A percentile compares a stretch with the other conserved stretches of the same genome.
Conservation (phyloP, 1,140 invertebrate species). For the Globodera ellingtonae region DNA sequence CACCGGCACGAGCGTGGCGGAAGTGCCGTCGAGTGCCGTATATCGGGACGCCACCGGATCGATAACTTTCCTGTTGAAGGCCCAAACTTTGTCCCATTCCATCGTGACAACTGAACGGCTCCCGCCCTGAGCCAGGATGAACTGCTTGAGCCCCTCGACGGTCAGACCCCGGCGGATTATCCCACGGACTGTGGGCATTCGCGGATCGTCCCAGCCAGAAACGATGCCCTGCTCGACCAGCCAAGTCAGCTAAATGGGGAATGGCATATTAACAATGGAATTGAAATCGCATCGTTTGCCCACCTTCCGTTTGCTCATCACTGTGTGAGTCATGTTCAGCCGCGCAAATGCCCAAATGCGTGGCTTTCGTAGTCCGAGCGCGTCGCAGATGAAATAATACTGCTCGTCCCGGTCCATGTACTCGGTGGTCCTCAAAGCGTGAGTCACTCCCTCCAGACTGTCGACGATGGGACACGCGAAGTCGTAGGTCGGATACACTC, state of each 20-base stretch:
- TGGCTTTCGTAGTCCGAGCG: constrained; percentile 81
- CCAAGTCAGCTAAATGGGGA: constrained; percentile 76
- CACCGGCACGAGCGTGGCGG: constrained; percentile 26
- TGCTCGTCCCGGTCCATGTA: constrained; percentile 97
- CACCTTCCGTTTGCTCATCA: constrained; percentile 88
- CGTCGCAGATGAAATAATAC: constrained; percentile 85
- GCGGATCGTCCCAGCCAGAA: constrained; percentile 98
- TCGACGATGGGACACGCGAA: constrained; percentile 99
- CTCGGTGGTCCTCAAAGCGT: constrained; percentile 94
- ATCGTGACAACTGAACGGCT: constrained; percentile 95
- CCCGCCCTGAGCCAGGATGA: constrained; percentile 98
- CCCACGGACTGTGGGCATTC: constrained; percentile 96
- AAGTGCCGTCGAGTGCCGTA: constrained; percentile 76
- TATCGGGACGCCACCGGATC: constrained; percentile 88
- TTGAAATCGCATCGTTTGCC: background rate
- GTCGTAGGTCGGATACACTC: constrained; percentile 98
- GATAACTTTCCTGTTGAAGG: constrained; percentile 96
- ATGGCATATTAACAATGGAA: too few relatives aligned
- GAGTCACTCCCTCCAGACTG: constrained; percentile 92
- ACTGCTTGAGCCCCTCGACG: constrained; percentile 92
- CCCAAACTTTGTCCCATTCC: constrained; percentile 99
- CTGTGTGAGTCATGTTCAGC: constrained; percentile 86
- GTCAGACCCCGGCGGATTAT: constrained; percentile 93
- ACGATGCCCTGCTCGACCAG: constrained; percentile 90
- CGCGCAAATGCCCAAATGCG: constrained; percentile 93